Conservation (phyloP, 2,797 vertebrate species). For the Knipowitschia caucasica region DNA sequence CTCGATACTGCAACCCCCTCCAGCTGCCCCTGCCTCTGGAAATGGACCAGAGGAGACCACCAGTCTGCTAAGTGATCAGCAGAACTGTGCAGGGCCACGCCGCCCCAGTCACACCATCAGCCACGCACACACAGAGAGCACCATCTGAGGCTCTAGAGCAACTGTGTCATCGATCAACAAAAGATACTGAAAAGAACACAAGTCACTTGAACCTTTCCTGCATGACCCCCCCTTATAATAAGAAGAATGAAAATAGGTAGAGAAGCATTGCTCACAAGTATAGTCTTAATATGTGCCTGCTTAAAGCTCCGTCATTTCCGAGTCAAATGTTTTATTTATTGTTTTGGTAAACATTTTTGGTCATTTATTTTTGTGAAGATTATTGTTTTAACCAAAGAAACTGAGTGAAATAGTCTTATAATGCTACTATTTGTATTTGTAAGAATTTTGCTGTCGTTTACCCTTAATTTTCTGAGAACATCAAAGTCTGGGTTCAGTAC, state of each 20-base stretch:
- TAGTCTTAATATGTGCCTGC: background rate
- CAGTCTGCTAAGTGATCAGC: slow-evolving; percentile 82
- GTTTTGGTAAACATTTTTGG: background rate
- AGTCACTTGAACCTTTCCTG: slow-evolving; percentile 24
- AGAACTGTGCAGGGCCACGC: slow-evolving; percentile 78
- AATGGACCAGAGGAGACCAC: slow-evolving; percentile 79
- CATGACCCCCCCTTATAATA: slow-evolving; percentile 37
- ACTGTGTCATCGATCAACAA: slow-evolving; percentile 7
- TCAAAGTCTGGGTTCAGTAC: background rate
- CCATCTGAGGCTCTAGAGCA: slow-evolving; percentile 72
- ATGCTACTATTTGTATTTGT: background rate
- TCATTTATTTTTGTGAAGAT: background rate
- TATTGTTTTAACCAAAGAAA: slow-evolving; percentile 4
- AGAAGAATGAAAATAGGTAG: background rate
- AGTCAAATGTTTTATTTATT: background rate
- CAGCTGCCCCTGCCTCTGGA: slow-evolving; percentile 58
- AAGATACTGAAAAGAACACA: slow-evolving; percentile 21
- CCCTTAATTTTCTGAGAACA: background rate
- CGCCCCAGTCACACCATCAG: slow-evolving; percentile 65
- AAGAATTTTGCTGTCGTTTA: background rate
- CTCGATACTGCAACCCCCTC: slow-evolving; percentile 36
- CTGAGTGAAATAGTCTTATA: background rate
- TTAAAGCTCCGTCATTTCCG: slow-evolving; percentile 1
- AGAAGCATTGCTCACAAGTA: slow-evolving; percentile 2
- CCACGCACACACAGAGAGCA: slow-evolving; percentile 79